Conservation (phyloP, 2,888 invertebrate species). For the Agrilus biguttatus region DNA sequence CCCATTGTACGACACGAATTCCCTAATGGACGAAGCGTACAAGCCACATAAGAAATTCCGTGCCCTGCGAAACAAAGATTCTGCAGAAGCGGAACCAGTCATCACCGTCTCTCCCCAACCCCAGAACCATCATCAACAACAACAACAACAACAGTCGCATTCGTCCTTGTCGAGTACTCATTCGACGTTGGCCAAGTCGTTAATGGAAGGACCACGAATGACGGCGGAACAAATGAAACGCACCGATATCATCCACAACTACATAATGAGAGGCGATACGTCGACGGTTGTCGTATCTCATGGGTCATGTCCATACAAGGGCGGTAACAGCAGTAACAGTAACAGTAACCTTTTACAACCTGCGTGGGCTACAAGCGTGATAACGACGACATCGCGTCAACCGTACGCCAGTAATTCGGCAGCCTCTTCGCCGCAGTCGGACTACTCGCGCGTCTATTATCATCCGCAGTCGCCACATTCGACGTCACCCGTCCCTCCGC, state of each 20-base stretch:
- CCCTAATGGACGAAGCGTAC: slow-evolving; percentile 88
- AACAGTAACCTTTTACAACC: slow-evolving; percentile 24
- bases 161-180: slow-evolving; percentile 71
- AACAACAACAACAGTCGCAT: slow-evolving; percentile 26
- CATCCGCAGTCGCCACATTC: slow-evolving; percentile 32
- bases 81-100: slow-evolving; percentile 63
- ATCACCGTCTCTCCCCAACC: slow-evolving; percentile 26
- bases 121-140: slow-evolving; percentile 18
- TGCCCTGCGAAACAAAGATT: slow-evolving; percentile 62
- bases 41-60: slow-evolving; percentile 93
- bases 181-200: slow-evolving; percentile 75
- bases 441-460: slow-evolving; percentile 29
- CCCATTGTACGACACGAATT: slow-evolving; percentile 78
- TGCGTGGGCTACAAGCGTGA: slow-evolving; percentile 42
- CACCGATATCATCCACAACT: slow-evolving; percentile 83
- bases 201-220: slow-evolving; percentile 89
- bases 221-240: slow-evolving; percentile 85
- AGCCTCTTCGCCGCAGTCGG: slow-evolving; percentile 27
- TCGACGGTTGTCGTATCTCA: slow-evolving; percentile 32
- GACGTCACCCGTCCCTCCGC: slow-evolving; percentile 28
- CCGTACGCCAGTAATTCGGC: slow-evolving; percentile 22
- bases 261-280: slow-evolving; percentile 67
- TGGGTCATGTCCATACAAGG: slow-evolving; percentile 32
- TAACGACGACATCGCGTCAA: slow-evolving; percentile 42
- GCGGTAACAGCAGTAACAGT: slow-evolving; percentile 17